A percentile compares a stretch with the other conserved stretches of the same genome.
Conservation (phyloP, 2,888 invertebrate species). For the Mythimna lalbum region DNA sequence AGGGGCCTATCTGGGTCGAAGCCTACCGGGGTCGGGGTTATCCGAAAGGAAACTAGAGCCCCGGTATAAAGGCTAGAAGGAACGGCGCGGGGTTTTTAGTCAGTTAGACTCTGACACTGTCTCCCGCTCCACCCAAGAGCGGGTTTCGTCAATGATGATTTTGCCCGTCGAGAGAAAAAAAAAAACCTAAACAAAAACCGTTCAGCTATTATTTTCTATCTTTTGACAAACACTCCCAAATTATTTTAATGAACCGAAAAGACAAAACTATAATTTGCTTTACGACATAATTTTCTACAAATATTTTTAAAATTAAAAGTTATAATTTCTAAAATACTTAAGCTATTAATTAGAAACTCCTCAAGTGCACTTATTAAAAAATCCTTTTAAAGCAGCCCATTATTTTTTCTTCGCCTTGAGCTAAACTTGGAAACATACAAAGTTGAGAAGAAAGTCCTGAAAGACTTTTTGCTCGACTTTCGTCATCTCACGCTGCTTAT, state of each 20-base stretch:
- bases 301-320: slow-evolving; percentile 20
- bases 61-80: too few species aligned
- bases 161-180: too few species aligned
- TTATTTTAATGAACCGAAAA: slow-evolving; percentile 9
- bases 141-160: too few species aligned
- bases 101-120: too few species aligned
- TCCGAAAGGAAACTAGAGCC: too few species aligned
- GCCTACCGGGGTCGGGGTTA: too few species aligned
- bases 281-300: slow-evolving; percentile 7
- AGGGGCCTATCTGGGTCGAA: too few species aligned
- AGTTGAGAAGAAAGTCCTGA: slow-evolving; percentile 67
- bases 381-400: slow-evolving; percentile 55
- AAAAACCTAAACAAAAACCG: not conserved
- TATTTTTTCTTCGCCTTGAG: slow-evolving; percentile 59
- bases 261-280: not conserved
- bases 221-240: not conserved
- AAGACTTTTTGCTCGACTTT: slow-evolving; percentile 60
- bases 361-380: slow-evolving; percentile 48
- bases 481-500: slow-evolving; percentile 64
- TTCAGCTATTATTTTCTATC: not conserved
- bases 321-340: slow-evolving; percentile 18
- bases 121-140: too few species aligned
- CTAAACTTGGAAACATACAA: slow-evolving; percentile 65
- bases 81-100: too few species aligned
- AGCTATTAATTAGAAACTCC: slow-evolving; percentile 46